Evolutionary conservation across 2,113 vertebrate species (phyloP).

Genomic region (Globicephala melas): DNA sequence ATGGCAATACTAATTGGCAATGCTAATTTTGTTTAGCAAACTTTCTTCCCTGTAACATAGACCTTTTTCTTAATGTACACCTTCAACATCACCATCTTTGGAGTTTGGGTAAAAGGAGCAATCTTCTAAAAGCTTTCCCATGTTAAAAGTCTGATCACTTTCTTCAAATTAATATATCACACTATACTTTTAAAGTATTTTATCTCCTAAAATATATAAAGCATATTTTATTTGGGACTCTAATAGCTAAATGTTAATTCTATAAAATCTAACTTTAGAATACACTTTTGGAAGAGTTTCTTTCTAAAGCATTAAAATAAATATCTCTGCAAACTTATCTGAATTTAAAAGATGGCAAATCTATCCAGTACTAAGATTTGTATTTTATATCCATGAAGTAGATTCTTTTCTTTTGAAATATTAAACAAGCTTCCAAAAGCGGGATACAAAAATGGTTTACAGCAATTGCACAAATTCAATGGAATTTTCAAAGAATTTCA

Average conservation of each 20-base stretch:
- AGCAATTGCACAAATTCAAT: conserved; percentile 17
- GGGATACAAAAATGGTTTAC: background rate
- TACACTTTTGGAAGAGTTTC: background rate
- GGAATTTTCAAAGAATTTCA: conserved; percentile 41
- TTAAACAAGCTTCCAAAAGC: conserved; percentile 4
- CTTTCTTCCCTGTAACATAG: background rate
- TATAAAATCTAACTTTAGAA: background rate
- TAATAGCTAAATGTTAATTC: conserved; percentile 21
- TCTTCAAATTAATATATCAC: conserved; percentile 16
- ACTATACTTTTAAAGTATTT: conserved; percentile 12
- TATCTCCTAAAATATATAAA: conserved; percentile 27
- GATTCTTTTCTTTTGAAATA: conserved; percentile 2
- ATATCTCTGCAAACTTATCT: background rate
- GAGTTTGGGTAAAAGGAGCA: background rate
- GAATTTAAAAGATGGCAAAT: conserved; percentile 41
- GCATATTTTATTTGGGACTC: background rate
- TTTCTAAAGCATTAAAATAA: conserved; percentile 24
- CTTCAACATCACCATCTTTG: background rate
- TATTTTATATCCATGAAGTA: background rate
- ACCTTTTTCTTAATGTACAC: background rate
- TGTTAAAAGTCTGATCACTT: conserved; percentile 14
- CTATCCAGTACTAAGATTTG: background rate
- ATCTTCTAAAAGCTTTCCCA: background rate
- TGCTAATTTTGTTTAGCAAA: conserved; percentile 6
- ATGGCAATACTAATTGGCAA: background rate